Percentiles rank a stretch among this genome's conserved stretches.
Conservation (phyloP, 2,113 vertebrate species). For the Apaloderma vittatum region DNA sequence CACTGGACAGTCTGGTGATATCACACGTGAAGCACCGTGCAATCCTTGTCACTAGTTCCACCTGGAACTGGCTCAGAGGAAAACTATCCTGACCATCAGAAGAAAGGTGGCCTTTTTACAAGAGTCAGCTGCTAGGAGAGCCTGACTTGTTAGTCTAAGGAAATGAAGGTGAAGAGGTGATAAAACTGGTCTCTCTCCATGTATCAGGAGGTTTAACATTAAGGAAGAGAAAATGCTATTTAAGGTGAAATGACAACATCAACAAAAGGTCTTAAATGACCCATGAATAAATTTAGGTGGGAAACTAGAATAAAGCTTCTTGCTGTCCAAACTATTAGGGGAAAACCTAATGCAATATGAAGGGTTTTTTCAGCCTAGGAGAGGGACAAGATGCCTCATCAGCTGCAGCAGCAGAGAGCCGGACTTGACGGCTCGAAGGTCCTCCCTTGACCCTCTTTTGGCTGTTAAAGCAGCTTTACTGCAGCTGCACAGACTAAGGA, state of each 20-base stretch:
- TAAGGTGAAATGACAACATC: conserved; percentile 29
- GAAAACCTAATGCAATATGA: background rate
- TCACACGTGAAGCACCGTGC: fast-evolving
- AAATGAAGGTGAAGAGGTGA: conserved; percentile 33
- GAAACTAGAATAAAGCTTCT: background rate
- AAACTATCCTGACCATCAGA: background rate
- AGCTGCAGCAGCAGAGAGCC: background rate
- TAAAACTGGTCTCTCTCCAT: conserved; percentile 1
- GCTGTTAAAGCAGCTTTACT: background rate
- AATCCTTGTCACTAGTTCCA: background rate
- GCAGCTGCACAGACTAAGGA: background rate
- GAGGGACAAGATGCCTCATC: background rate
- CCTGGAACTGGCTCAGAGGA: background rate
- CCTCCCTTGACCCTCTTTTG: background rate
- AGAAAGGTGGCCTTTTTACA: background rate
- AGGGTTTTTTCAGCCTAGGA: background rate
- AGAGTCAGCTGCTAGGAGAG: background rate
- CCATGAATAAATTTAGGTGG: conserved; percentile 24
- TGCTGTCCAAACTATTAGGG: background rate
- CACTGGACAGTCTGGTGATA: background rate
- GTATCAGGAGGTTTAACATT: conserved; percentile 11
- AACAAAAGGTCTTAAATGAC: conserved; percentile 31
- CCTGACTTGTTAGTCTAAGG: background rate
- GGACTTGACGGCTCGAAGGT: background rate
- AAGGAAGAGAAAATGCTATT: conserved; percentile 22